A percentile compares a stretch with the other conserved stretches of the same genome.
These are phyloP conservation scores for Gastrophryne carolinensis DNA, from an alignment of 2,797 vertebrate genomes.

Conservation along the genomic window DNA sequence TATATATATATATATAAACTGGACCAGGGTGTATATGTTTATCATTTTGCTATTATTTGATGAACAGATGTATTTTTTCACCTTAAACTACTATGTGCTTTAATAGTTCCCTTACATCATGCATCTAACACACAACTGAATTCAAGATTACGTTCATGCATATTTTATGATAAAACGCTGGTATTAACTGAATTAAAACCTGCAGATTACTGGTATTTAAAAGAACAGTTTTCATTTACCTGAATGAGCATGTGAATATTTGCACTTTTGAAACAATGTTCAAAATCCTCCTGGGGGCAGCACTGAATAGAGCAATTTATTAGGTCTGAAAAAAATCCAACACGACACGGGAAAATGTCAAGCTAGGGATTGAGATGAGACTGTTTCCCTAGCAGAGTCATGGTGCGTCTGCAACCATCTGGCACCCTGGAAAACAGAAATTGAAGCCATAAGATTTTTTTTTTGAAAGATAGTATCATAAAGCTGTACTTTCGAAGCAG, in stretches of 20 bases:
- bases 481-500: constrained; percentile 19
- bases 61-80: too few species aligned
- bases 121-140: neutral
- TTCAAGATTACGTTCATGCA: neutral
- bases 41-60: too few species aligned
- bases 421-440: constrained; percentile 39
- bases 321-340: constrained; percentile 46
- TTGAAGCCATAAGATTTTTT: constrained; percentile 26
- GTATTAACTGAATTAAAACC: neutral
- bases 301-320: constrained; percentile 44
- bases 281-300: constrained; percentile 42
- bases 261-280: constrained; percentile 33
- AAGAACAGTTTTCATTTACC: neutral
- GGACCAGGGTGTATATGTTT: too few species aligned
- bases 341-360: constrained; percentile 40
- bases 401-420: constrained; percentile 37
- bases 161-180: neutral
- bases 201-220: constrained; percentile 1
- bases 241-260: constrained; percentile 15
- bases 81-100: too few species aligned
- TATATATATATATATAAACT: too few species aligned
- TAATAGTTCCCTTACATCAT: too few species aligned
- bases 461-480: constrained; percentile 37
- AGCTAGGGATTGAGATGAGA: constrained; percentile 40
- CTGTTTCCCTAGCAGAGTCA: constrained; percentile 44